Percentiles rank a stretch among this genome's conserved stretches.
These are phyloP conservation scores for Acanthopagrus latus DNA, from an alignment of 2,797 vertebrate genomes.

Conservation along the genomic window DNA sequence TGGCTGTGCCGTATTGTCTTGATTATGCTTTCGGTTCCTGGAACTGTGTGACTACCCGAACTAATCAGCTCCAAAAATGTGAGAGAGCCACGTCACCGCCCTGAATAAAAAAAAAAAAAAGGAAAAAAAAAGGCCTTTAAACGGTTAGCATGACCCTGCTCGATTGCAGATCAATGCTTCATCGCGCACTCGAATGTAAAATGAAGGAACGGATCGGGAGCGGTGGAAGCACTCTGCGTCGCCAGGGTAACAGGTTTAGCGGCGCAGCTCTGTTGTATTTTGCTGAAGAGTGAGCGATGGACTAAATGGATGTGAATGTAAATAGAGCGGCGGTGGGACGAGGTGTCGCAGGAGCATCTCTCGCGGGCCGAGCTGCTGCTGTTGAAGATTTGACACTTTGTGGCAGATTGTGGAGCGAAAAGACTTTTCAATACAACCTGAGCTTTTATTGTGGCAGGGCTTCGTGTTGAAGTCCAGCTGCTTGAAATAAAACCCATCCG, in stretches of 20 bases:
- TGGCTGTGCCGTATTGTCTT: conserved; percentile 16
- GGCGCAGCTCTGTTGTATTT: conserved; percentile 64
- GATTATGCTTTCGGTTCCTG: conserved; percentile 37
- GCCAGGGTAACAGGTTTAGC: conserved; percentile 50
- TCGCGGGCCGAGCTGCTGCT: conserved; percentile 50
- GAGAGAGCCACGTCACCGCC: conserved; percentile 20
- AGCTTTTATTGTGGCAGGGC: not conserved
- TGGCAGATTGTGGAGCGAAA: conserved; percentile 9
- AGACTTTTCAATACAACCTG: conserved; percentile 10
- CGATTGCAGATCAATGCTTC: conserved; percentile 48
- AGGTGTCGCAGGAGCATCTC: conserved; percentile 65
- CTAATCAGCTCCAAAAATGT: conserved; percentile 26
- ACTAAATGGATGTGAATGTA: conserved; percentile 84
- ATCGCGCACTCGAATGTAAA: conserved; percentile 59
- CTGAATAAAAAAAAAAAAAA: not conserved
- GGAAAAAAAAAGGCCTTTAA: conserved; percentile 3
- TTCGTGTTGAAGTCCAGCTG: not conserved
- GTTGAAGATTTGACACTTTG: conserved; percentile 26
- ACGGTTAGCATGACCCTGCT: conserved; percentile 26
- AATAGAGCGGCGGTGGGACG: conserved; percentile 74
- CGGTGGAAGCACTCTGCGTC: conserved; percentile 68
- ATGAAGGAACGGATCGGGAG: conserved; percentile 51
- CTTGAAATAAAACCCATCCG: not conserved
- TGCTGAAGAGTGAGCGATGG: conserved; percentile 73
- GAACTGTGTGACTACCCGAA: conserved; percentile 13